Conservation (phyloP, 2,113 vertebrate genomes). For the Urocynchramus pylzowi region DNA sequence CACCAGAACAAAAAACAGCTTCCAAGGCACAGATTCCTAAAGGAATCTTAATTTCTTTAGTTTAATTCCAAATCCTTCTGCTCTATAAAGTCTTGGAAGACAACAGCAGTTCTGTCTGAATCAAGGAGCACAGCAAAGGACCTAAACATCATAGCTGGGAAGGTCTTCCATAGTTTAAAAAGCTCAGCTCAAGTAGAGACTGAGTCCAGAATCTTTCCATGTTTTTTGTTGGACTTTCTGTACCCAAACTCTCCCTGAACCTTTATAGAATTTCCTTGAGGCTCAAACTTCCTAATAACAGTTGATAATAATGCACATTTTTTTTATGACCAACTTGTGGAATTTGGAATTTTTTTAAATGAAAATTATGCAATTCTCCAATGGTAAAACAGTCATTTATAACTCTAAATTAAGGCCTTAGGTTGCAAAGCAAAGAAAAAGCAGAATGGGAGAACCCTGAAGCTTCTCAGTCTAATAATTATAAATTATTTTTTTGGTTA, state of each 20-base stretch:
- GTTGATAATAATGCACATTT: background rate
- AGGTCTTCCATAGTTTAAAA: background rate
- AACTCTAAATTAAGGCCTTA: slow-evolving; percentile 33
- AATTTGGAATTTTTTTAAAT: background rate
- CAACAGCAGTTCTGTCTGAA: background rate
- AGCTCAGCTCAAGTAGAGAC: background rate
- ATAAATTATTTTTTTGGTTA: slow-evolving; percentile 40
- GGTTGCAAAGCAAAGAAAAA: background rate
- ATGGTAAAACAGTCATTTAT: slow-evolving; percentile 6
- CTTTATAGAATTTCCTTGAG: background rate
- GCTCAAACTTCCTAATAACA: background rate
- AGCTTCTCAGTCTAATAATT: slow-evolving; percentile 8
- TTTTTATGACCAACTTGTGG: background rate
- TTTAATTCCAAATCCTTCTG: background rate
- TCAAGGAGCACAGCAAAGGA: background rate
- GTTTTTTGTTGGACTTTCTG: background rate
- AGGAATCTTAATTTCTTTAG: background rate
- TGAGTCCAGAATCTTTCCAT: background rate
- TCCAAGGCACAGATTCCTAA: background rate
- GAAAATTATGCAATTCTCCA: slow-evolving; percentile 8
- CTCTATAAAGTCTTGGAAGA: background rate
- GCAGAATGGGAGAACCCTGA: background rate
- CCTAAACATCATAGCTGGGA: background rate
- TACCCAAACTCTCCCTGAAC: background rate
- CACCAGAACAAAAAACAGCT: background rate